Conservation (phyloP, 2,113 vertebrate species). For the Hydropotes inermis region DNA sequence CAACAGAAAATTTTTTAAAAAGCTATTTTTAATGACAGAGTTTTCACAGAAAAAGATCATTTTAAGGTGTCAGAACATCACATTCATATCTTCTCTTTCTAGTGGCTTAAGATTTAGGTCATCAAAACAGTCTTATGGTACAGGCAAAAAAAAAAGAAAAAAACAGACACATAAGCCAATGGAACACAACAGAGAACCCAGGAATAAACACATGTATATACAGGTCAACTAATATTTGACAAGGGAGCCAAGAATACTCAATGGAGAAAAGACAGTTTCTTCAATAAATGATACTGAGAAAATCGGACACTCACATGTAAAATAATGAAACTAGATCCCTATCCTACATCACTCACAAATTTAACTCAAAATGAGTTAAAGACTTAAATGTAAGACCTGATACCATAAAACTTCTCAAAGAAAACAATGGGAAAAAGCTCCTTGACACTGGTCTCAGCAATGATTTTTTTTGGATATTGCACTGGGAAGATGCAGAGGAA, state of each 20-base stretch:
- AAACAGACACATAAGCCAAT: neutral
- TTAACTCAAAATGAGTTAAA: neutral
- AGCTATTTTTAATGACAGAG: slow-evolving; percentile 13
- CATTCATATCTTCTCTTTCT: neutral
- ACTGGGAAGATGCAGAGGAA: too few relatives aligned
- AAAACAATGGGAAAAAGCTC: neutral
- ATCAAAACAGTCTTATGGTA: neutral
- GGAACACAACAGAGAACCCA: neutral
- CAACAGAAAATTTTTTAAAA: neutral
- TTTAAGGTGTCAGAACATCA: neutral
- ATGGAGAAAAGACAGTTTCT: neutral
- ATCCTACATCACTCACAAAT: neutral
- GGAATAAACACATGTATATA: neutral
- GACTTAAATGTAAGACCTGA: neutral
- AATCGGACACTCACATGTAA: neutral
- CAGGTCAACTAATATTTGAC: neutral
- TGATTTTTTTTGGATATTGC: neutral
- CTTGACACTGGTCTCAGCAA: neutral
- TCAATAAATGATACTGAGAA: neutral
- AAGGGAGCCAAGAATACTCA: neutral
- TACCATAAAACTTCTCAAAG: neutral
- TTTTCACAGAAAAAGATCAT: neutral
- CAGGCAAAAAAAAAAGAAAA: neutral
- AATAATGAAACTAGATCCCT: neutral
- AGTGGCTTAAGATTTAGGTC: neutral